Percentiles rank a stretch among this genome's conserved stretches.
phyloP scores from a whole-genome alignment of 1,140 invertebrate genomes.

The Neodiprion virginianus region DNA sequence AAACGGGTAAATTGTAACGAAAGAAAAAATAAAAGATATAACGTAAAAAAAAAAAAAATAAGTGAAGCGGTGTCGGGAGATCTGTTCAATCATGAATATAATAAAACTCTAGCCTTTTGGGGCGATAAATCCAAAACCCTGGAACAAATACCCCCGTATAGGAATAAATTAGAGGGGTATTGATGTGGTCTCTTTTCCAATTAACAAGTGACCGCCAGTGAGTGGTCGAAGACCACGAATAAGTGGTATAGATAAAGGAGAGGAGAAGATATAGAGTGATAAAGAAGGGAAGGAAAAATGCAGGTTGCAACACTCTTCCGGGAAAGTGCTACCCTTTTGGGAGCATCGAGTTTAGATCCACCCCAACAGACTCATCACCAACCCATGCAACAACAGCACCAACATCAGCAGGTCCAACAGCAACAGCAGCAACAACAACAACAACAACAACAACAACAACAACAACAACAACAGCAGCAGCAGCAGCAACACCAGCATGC shows the following conservation, averaged over 20 bases:
- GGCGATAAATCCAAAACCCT: neutral
- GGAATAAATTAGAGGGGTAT: neutral
- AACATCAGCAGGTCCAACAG: conserved; percentile 43
- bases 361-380: conserved; percentile 54
- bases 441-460: conserved; percentile 40
- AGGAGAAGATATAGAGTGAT: too few relatives aligned
- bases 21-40: neutral
- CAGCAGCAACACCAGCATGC: conserved; percentile 44
- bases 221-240: neutral
- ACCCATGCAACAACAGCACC: conserved; percentile 38
- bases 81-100: neutral
- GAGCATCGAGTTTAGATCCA: conserved; percentile 67
- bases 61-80: too few relatives aligned
- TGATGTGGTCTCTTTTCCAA: neutral
- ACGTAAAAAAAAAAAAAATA: too few relatives aligned
- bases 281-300: conserved; percentile 55
- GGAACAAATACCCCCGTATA: neutral
- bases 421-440: conserved; percentile 35
- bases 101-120: neutral
- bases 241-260: conserved; percentile 5
- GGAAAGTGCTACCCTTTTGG: conserved; percentile 72
- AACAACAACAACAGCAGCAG: conserved; percentile 31
- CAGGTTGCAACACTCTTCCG: conserved; percentile 75
- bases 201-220: neutral
- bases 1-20: neutral